Conservation (phyloP, 1,140 invertebrate genomes). For the Penaeus japonicus region DNA sequence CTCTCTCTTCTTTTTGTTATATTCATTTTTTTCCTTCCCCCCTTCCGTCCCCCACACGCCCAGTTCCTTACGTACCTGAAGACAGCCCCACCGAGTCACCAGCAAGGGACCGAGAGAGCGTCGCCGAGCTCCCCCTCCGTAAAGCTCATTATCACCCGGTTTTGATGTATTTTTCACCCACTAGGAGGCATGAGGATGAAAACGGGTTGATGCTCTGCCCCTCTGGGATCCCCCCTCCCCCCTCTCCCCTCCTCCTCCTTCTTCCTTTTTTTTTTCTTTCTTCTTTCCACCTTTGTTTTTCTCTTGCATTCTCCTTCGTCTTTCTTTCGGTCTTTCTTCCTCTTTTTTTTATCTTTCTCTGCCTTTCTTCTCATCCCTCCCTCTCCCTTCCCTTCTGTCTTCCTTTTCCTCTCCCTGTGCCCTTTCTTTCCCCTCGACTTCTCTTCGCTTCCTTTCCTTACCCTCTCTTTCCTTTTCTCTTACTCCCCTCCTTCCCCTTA, state of each 20-base stretch:
- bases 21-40: too few relatives aligned
- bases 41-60: too few relatives aligned
- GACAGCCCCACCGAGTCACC: background rate
- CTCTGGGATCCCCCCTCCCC: background rate
- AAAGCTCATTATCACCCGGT: constrained; percentile 35
- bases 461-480: too few relatives aligned
- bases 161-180: constrained; percentile 41
- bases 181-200: constrained; percentile 29
- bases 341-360: background rate
- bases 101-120: background rate
- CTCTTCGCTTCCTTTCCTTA: too few relatives aligned
- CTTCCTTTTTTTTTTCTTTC: background rate
- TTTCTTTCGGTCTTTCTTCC: background rate
- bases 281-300: background rate
- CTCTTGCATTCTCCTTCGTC: background rate
- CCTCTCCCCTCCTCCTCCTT: background rate
- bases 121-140: background rate
- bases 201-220: background rate
- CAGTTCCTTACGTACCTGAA: too few relatives aligned
- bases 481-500: too few relatives aligned
- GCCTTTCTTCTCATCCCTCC: too few relatives aligned
- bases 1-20: too few relatives aligned
- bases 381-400: too few relatives aligned
- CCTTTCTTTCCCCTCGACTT: too few relatives aligned
- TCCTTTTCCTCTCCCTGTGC: too few relatives aligned